Evolutionary conservation across 1,140 invertebrate genomes (phyloP).

Genomic region (Lucilia sericata): DNA sequence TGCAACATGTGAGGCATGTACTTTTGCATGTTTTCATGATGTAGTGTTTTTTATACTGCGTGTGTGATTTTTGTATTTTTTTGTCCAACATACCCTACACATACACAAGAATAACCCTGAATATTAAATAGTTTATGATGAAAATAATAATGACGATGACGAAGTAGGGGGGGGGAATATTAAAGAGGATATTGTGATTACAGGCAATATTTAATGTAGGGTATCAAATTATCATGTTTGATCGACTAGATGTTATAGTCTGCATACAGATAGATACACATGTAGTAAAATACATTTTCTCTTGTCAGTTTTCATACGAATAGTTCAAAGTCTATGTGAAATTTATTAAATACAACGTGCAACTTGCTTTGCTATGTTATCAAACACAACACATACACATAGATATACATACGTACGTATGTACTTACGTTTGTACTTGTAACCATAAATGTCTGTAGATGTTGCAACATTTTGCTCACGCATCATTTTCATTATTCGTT

Average conservation of each 20-base stretch:
- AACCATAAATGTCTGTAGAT: no score
- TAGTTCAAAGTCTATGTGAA: conserved; percentile 41
- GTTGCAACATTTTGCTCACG: neutral
- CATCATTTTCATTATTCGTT: conserved; percentile 20
- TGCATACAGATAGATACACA: neutral
- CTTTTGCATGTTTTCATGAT: neutral
- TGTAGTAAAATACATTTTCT: neutral
- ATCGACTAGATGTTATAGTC: neutral
- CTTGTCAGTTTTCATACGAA: neutral
- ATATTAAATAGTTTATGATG: conserved; percentile 17
- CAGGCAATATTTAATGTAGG: conserved; percentile 5
- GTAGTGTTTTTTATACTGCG: neutral
- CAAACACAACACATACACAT: no score
- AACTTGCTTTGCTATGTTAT: neutral
- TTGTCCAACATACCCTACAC: neutral
- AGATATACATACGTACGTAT: no score
- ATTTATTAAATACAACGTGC: conserved; percentile 36
- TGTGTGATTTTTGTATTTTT: neutral
- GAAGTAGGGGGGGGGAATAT: neutral
- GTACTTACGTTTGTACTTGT: neutral
- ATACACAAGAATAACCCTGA: neutral
- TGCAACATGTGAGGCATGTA: conserved; percentile 17
- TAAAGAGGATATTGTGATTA: neutral
- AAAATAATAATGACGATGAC: neutral
- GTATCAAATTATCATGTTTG: conserved; percentile 16